Base-by-base conservation (phyloP, 2,113 vertebrate species). In the Corvus hawaiiensis region DNA sequence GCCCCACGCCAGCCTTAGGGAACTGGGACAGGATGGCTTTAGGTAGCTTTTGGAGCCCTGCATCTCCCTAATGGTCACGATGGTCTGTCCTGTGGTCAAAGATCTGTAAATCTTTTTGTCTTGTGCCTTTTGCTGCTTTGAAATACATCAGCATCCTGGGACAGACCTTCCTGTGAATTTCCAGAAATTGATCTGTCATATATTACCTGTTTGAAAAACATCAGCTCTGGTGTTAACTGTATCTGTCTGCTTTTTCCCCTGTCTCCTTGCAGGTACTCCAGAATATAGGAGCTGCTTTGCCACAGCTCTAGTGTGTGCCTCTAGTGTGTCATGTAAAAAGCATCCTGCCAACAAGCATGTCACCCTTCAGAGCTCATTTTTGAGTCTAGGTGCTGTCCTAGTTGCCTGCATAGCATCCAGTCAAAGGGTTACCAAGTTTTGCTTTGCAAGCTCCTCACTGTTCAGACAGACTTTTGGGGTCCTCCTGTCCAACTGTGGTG, bases 401-500 rank as follows among this genome's bases (percentile, higher is more conserved):
- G 17, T 49, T 90, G n/a, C 19, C 18, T 58, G 20, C 14, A 13
- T 71, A 43, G 26, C 43, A 39, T 35, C 22, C 12, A 58, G 5
- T 22, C 23, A 33, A 0, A 27, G 16, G n/a, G 21, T 73, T 84
- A 39, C 20, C 30, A 52, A 5, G 20, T 16, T 48, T 44, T 44
- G 33, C 37, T 82, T 82, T 85, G 51, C 26, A 62, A 43, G 14
- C n/a, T 49, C 6, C 2, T 75, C 0, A 4, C 14, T 54, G 21
- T 56, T 46, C 24, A 28, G 32, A 7, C 1, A 33, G 10, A 46
- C 16, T 71, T 52, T 20, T 48, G 10, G 7, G 5, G 6, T 73
- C 56, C 9, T 79, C 0, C 0, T 41, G 39, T 67, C n/a, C 26
- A 24, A 0, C 22, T 1, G 2, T 51, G 58, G 4, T 55, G 46